Evolutionary conservation across 1,140 invertebrate species (phyloP), one percentile per base, ranked within the genome.

Genomic region (Antheraea pernyi): DNA sequence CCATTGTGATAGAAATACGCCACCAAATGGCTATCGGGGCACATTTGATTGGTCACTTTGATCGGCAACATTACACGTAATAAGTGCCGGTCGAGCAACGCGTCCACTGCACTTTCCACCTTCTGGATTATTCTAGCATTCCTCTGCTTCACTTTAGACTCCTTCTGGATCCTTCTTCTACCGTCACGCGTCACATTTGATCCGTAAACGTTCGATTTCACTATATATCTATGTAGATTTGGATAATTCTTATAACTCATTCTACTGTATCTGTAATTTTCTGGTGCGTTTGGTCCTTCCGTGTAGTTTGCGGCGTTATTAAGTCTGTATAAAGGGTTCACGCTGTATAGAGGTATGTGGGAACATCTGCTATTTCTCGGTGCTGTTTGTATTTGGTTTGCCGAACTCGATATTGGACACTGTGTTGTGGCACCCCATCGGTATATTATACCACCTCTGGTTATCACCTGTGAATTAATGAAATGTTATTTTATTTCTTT

Each of bases 1-100:
- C 94, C 93, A 13, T 95, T 94, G 10, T 94, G 91, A 19, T 95
- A 93, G 79, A 96, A 96, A 71, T 95, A 96, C 0, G 96, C 93
- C 0, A 97, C 75, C 6, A 97, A 78, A 79, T 95, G 93, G 16
- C 94, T 95, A 0, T 94, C 88, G 0, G 95, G 95, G 8, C 95
- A 95, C 95, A 95, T 95, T 58, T 93, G 93, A 42, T 94, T 91
- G 0, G 93, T 93, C 16, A 95, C 84, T 65, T 86, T 87, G 9
- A 92, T 79, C 0, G 90, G 88, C 36, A 93, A 30, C 83, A 89
- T 85, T 3, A 91, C 76, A 59, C 82, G 78, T 8, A 82, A 70
- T 30, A 85, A 59, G 36, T 88, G 76, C 8, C 80, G 67, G 11
- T 91, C 86, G 8, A 86, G 65, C 0, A 90, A 59, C 0, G 81